phyloP scores from a whole-genome alignment of 2,888 invertebrate genomes.

The Drepanosiphum platanoidis region DNA sequence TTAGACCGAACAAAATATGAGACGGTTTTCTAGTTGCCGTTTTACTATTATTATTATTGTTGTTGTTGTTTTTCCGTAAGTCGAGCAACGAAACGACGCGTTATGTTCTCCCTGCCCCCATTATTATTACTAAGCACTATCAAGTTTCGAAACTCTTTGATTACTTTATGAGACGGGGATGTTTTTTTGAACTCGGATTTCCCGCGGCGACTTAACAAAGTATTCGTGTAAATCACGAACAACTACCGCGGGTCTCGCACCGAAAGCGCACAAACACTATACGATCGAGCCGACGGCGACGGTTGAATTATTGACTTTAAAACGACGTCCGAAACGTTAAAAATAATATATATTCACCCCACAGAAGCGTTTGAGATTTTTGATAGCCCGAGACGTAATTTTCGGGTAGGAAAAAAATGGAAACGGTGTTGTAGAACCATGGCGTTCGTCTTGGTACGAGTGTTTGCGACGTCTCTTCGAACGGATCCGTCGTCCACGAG shows the following conservation, averaged over 20 bases:
- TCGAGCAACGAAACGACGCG: too few species aligned
- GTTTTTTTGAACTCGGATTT: background rate
- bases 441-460: background rate
- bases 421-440: too few species aligned
- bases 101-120: background rate
- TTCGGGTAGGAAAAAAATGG: too few species aligned
- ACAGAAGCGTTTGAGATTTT: too few species aligned
- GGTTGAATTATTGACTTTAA: background rate
- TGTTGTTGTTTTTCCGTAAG: too few species aligned
- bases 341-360: too few species aligned
- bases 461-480: background rate
- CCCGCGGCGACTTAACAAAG: background rate
- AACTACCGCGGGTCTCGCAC: background rate
- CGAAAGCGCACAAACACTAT: background rate
- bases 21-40: too few species aligned
- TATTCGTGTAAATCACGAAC: background rate
- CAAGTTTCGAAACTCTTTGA: constrained; percentile 1
- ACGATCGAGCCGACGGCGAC: background rate
- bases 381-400: too few species aligned
- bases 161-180: background rate
- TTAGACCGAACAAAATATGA: too few species aligned
- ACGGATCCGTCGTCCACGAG: too few species aligned
- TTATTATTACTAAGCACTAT: background rate
- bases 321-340: background rate
- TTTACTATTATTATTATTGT: background rate